Base-by-base conservation (phyloP, 2,113 vertebrate genomes). In the Prinia subflava region DNA sequence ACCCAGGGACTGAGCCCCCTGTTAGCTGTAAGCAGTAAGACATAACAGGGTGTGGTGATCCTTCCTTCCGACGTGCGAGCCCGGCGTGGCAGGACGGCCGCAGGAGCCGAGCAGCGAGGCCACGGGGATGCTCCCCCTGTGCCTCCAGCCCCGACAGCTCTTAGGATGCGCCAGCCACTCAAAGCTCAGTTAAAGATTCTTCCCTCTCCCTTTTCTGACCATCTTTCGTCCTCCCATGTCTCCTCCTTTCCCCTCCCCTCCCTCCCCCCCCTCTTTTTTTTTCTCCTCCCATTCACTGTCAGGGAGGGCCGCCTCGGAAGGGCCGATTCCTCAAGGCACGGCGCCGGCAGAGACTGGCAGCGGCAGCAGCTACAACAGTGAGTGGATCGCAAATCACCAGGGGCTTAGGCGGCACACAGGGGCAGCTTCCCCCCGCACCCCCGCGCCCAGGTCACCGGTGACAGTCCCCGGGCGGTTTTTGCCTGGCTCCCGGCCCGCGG, bases 281-380 rank as follows among this genome's bases (percentile, higher is more conserved):
- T 96, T 97, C 96, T 97, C 97, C 94, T 97, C 96, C 97, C 95
- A 69, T 96, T 92, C 93, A 92, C 96, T 95, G 96, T 97, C 96
- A 97, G 97, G 97, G 96, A 97, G 97, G 96, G 96, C 96, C 94
- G 90, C 96, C 96, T 97, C 97, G 88, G 97, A 96, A 96, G 96
- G 97, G 96, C 94, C 90, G 91, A 93, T 96, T 82, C 96, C 88
- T 76, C 95, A 95, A 96, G 95, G 96, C 96, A 96, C 95, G 60
- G 95, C 97, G 95, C 90, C 93, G 96, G 94, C 95, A 96, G 97
- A 97, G 97, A 95, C 96, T 97, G 91, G 95, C 97, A 91, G 97
- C 96, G 95, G 95, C 95, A 93, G 97, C 97, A 97, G 96, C 97
- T 97, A 96, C 96, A 97, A 97, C 97, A 97, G 97, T 97, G 97